Percentiles rank a stretch among this genome's conserved stretches.
These are phyloP conservation scores for Sturnira hondurensis DNA, from an alignment of 2,113 vertebrate genomes.

Conservation along the genomic window DNA sequence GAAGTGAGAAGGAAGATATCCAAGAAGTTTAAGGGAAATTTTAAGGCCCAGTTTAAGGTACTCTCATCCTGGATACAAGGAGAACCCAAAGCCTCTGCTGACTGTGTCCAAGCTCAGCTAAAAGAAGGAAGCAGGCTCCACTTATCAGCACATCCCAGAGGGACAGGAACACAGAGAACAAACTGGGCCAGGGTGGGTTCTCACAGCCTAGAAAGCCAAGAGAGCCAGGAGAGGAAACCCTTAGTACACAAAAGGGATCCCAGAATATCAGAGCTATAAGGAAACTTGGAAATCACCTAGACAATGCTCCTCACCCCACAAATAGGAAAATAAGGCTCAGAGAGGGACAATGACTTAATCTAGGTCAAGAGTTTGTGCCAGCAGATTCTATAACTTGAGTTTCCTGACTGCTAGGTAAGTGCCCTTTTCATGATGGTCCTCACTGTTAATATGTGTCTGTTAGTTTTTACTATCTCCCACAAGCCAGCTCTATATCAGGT, in stretches of 20 bases:
- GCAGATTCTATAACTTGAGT: background rate
- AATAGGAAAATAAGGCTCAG: background rate
- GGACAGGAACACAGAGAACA: rapidly evolving
- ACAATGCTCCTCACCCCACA: background rate
- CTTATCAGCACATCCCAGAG: background rate
- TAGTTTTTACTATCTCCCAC: background rate
- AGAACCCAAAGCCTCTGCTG: background rate
- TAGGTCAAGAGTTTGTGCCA: background rate
- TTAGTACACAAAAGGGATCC: background rate
- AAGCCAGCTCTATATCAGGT: background rate
- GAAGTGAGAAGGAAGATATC: background rate
- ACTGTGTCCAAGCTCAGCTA: background rate
- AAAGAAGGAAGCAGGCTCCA: background rate
- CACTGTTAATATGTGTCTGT: background rate
- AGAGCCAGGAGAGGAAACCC: background rate
- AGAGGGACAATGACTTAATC: background rate
- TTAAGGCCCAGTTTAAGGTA: background rate
- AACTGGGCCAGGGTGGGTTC: too few species aligned
- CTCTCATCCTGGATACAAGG: background rate
- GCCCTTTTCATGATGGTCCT: background rate
- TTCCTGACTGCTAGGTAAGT: background rate
- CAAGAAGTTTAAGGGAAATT: background rate
- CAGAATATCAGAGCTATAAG: background rate
- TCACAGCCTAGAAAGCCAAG: background rate
- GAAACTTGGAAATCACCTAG: background rate